A percentile compares a stretch with the other conserved stretches of the same genome.
Conservation (phyloP, 1,140 invertebrate species). For the Physella acuta region DNA sequence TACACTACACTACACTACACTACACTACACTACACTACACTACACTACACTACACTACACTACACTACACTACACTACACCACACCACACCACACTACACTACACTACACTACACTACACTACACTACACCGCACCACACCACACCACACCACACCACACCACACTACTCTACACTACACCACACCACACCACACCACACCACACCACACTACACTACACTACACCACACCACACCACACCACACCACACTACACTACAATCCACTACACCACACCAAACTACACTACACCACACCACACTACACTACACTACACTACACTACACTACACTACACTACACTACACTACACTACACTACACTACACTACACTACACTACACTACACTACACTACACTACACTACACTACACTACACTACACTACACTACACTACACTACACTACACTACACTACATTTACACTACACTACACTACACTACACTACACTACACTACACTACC, state of each 20-base stretch:
- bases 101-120: slow-evolving; percentile 3
- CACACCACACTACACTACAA: background rate
- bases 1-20: slow-evolving; percentile 1
- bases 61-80: slow-evolving; percentile 8
- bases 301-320: slow-evolving; percentile 27
- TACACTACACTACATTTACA: background rate
- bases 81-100: background rate
- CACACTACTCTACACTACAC: slow-evolving; percentile 1
- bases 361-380: slow-evolving; percentile 29
- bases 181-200: slow-evolving; percentile 24
- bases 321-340: slow-evolving; percentile 28
- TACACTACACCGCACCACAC: background rate
- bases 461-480: too few species aligned
- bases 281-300: slow-evolving; percentile 15
- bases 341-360: slow-evolving; percentile 29
- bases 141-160: background rate
- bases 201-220: slow-evolving; percentile 22
- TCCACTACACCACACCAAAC: background rate
- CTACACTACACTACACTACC: slow-evolving; percentile 6
- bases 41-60: background rate
- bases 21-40: slow-evolving; percentile 1
- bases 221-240: background rate
- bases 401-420: slow-evolving; percentile 20
- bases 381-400: slow-evolving; percentile 27
- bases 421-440: background rate